Percentiles rank a stretch among this genome's conserved stretches.
phyloP scores from a whole-genome alignment of 2,888 invertebrate genomes.

The Himalopsyche japonica region DNA sequence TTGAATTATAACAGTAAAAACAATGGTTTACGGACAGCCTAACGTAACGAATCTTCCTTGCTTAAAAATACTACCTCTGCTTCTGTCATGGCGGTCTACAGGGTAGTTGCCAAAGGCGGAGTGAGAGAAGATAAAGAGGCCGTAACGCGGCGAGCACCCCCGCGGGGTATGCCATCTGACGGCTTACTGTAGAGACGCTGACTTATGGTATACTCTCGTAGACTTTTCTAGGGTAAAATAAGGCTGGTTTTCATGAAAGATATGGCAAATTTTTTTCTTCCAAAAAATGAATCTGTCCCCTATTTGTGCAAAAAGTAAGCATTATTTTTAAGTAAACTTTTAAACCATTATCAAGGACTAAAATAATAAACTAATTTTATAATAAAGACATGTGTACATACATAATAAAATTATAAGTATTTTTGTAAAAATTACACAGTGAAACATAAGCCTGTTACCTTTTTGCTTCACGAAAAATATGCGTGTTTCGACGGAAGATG shows the following conservation, averaged over 20 bases:
- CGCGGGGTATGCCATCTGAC: constrained; percentile 11
- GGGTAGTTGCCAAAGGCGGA: neutral
- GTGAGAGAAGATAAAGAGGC: constrained; percentile 13
- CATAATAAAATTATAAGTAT: too few relatives aligned
- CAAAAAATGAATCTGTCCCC: neutral
- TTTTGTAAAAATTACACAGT: too few relatives aligned
- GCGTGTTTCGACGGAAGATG: too few relatives aligned
- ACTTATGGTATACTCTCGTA: constrained; percentile 13
- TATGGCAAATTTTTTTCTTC: neutral
- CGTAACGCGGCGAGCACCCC: constrained; percentile 9
- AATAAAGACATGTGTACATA: too few relatives aligned
- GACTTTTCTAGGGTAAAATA: neutral
- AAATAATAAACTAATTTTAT: too few relatives aligned
- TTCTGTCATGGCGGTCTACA: neutral
- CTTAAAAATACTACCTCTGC: neutral
- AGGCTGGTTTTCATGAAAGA: neutral
- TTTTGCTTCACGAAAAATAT: too few relatives aligned
- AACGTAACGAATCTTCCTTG: neutral
- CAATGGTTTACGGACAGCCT: neutral
- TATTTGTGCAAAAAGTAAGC: neutral
- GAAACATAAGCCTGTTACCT: too few relatives aligned
- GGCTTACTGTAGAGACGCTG: constrained; percentile 16
- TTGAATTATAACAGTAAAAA: neutral
- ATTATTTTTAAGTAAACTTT: too few relatives aligned
- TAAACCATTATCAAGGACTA: too few relatives aligned